These are phyloP conservation scores for Tarsius wallacei DNA, from an alignment of 2,797 vertebrate genomes.

Conservation along the genomic window DNA sequence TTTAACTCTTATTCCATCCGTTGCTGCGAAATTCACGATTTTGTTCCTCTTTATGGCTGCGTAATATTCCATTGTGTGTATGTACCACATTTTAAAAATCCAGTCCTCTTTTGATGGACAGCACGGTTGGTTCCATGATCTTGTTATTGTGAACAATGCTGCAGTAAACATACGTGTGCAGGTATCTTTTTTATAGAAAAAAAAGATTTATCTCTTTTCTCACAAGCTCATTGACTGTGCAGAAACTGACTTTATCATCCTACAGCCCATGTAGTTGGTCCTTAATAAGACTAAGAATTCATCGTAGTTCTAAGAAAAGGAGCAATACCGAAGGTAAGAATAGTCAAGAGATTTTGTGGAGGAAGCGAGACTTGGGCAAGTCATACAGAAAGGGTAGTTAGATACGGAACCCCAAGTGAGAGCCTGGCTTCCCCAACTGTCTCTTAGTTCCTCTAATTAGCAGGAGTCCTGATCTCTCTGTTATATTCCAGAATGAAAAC, in stretches of 20 bases:
- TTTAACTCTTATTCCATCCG: too few relatives aligned
- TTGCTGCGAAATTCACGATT: too few relatives aligned
- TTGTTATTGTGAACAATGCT: too few relatives aligned
- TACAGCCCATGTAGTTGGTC: fast-evolving
- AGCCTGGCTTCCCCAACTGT: not conserved
- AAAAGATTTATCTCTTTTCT: not conserved
- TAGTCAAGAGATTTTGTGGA: not conserved
- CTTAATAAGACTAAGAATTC: not conserved
- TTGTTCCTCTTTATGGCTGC: too few relatives aligned
- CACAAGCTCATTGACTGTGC: not conserved
- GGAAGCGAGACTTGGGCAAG: not conserved
- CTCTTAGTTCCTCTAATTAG: not conserved
- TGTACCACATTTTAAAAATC: too few relatives aligned
- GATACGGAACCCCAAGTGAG: not conserved
- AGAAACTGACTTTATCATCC: not conserved
- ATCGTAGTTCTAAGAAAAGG: not conserved
- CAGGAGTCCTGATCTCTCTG: not conserved
- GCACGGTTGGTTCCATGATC: too few relatives aligned
- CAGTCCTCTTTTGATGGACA: too few relatives aligned
- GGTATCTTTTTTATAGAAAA: too few relatives aligned
- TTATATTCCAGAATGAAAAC: not conserved
- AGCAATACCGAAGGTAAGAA: not conserved
- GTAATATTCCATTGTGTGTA: too few relatives aligned
- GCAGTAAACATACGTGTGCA: too few relatives aligned
- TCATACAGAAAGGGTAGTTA: not conserved